Conservation (phyloP, 2,113 vertebrate species). For the Siphamia tubifer region DNA sequence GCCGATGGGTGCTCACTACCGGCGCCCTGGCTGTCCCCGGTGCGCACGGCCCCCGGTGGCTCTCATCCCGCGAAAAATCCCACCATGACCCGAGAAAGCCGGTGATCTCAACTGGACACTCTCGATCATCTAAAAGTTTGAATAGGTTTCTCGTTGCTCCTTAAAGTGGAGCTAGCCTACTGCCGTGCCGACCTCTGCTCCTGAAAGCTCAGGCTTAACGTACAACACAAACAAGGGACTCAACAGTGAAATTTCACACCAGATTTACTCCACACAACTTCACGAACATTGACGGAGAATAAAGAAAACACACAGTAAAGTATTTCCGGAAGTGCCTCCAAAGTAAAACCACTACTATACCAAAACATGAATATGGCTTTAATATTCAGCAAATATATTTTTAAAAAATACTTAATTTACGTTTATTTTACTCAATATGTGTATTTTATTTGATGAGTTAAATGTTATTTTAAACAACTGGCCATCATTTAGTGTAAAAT, state of each 20-base stretch:
- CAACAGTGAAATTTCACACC: neutral
- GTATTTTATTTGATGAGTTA: too few species aligned
- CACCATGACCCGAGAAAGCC: neutral
- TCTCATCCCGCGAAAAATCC: constrained; percentile 33
- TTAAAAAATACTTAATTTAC: too few species aligned
- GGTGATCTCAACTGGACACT: neutral
- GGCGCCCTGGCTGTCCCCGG: constrained; percentile 5
- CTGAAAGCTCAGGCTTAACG: neutral
- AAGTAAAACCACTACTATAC: constrained; percentile 16
- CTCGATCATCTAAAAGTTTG: neutral
- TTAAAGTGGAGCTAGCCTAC: neutral
- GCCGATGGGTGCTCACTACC: constrained; percentile 11
- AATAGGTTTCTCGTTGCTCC: neutral
- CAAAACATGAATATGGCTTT: too few species aligned
- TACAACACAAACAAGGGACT: neutral
- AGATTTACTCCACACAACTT: neutral
- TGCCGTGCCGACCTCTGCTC: neutral
- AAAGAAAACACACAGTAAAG: neutral
- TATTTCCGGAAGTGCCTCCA: neutral
- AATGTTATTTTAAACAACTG: too few species aligned
- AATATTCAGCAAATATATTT: too few species aligned
- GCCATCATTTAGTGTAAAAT: too few species aligned
- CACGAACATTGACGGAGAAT: neutral
- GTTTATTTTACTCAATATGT: too few species aligned
- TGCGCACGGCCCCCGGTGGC: neutral